Evolutionary conservation across 2,113 vertebrate genomes (phyloP).

Genomic region (Chelonoidis abingdonii): DNA sequence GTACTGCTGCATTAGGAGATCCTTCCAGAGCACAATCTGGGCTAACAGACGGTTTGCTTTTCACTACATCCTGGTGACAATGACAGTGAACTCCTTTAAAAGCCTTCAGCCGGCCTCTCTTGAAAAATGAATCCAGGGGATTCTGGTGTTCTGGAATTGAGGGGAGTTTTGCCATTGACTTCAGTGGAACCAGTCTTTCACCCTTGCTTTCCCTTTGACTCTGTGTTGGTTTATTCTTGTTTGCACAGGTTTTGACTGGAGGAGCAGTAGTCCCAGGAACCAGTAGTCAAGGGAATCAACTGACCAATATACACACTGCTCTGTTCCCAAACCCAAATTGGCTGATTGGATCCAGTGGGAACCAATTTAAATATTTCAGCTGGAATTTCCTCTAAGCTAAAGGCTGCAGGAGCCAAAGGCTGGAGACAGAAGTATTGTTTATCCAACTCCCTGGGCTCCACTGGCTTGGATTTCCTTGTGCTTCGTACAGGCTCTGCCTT

Average conservation of each 20-base stretch:
- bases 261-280: background rate
- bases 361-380: background rate
- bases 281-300: background rate
- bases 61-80: background rate
- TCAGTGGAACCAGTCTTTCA: background rate
- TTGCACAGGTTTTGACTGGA: conserved; percentile 12
- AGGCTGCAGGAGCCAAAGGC: background rate
- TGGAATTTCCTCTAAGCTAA: background rate
- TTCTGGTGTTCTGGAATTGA: background rate
- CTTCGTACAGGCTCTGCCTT: background rate
- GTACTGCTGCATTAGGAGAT: background rate
- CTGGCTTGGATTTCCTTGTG: background rate
- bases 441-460: background rate
- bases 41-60: background rate
- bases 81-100: background rate
- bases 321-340: background rate
- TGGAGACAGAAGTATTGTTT: background rate
- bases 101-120: background rate
- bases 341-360: background rate
- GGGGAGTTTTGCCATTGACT: background rate
- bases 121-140: too few species aligned
- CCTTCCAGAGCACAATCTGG: background rate
- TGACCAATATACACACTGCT: background rate
- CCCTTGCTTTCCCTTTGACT: background rate
- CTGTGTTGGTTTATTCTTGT: background rate